Evolutionary conservation across 1,140 invertebrate genomes (phyloP).

Genomic region (Ephestia elutella): DNA sequence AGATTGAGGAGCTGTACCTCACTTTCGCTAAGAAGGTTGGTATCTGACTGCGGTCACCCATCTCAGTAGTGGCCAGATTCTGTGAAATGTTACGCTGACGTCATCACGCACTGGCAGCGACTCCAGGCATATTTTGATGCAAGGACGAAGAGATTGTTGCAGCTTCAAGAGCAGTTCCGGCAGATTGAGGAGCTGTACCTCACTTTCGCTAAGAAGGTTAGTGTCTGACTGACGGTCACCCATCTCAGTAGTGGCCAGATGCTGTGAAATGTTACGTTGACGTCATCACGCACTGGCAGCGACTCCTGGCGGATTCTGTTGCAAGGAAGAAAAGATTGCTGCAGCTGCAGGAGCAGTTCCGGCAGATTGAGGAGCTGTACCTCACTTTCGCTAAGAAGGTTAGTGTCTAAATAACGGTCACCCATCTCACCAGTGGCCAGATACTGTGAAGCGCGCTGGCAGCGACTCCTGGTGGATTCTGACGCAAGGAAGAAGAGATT

Average conservation of each 20-base stretch:
- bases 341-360: constrained; percentile 97
- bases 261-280: constrained; percentile 94
- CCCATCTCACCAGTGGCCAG: too few species aligned
- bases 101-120: constrained; percentile 96
- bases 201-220: constrained; percentile 96
- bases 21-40: constrained; percentile 96
- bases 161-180: constrained; percentile 98
- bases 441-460: constrained; percentile 84
- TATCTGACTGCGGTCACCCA: too few species aligned
- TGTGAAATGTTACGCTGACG: constrained; percentile 94
- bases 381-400: constrained; percentile 98
- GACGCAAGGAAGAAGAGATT: constrained; percentile 93
- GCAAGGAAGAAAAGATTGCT: constrained; percentile 92
- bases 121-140: constrained; percentile 92
- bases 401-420: neutral
- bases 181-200: constrained; percentile 99
- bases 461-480: constrained; percentile 92
- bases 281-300: constrained; percentile 96
- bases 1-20: constrained; percentile 98
- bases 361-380: constrained; percentile 98
- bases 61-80: too few species aligned
- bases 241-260: constrained; percentile 92
- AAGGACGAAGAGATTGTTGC: constrained; percentile 91
- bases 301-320: constrained; percentile 92
- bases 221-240: constrained; percentile 82